Conservation (phyloP, 2,797 vertebrate species). For the Eremophila alpestris region DNA sequence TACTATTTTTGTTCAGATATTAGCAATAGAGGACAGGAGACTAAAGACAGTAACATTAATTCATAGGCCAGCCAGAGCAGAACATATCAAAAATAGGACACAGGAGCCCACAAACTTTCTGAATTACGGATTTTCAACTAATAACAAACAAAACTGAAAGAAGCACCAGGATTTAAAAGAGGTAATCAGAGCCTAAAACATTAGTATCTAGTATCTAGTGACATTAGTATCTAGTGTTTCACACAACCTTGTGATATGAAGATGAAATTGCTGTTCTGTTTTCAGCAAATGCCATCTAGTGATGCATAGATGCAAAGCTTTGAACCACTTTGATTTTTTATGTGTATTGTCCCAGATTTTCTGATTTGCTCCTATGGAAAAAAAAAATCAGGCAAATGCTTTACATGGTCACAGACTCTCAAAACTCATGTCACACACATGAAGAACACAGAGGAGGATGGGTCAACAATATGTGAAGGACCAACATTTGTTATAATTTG, state of each 20-base stretch:
- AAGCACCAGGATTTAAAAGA: not conserved
- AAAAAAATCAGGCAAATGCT: not conserved
- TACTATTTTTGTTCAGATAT: not conserved
- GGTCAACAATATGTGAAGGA: not conserved
- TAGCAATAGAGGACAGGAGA: not conserved
- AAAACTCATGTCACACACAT: not conserved
- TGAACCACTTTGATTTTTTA: not conserved
- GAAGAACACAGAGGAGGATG: not conserved
- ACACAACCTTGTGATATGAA: not conserved
- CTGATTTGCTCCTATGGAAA: not conserved
- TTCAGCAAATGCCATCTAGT: constrained; percentile 60
- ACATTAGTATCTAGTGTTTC: not conserved
- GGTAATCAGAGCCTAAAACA: not conserved
- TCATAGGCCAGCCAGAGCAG: not conserved
- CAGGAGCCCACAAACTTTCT: not conserved
- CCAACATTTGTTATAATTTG: not conserved
- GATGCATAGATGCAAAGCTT: constrained; percentile 1
- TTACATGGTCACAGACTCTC: not conserved
- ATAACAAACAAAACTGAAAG: not conserved
- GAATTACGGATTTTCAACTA: not conserved
- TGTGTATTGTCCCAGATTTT: not conserved
- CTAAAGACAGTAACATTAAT: not conserved
- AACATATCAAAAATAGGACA: not conserved
- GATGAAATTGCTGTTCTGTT: not conserved
- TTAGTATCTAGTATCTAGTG: not conserved